Evolutionary conservation across 2,797 vertebrate genomes (phyloP).

Genomic region (Rhinella marina): DNA sequence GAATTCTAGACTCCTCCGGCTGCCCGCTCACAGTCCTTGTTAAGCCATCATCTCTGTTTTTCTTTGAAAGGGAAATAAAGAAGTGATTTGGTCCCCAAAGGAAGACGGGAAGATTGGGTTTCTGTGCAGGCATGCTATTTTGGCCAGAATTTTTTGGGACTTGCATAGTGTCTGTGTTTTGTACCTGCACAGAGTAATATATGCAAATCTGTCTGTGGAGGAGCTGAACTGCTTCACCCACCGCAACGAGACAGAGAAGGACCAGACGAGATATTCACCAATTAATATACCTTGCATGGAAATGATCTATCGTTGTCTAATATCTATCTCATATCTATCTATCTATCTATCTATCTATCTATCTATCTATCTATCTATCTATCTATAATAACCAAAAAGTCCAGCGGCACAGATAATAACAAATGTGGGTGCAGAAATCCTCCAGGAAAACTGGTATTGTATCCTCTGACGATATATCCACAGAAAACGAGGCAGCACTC

Average conservation of each 20-base stretch:
- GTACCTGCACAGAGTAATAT: constrained; percentile 39
- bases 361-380: constrained; percentile 6
- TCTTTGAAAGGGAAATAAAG: constrained; percentile 49
- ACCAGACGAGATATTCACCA: background rate
- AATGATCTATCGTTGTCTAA: background rate
- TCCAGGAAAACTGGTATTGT: too few relatives aligned
- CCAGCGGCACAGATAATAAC: too few relatives aligned
- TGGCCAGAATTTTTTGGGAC: constrained; percentile 52
- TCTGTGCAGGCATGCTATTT: constrained; percentile 18
- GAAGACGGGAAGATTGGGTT: constrained; percentile 5
- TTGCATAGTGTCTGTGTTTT: constrained; percentile 51
- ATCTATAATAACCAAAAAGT: too few relatives aligned
- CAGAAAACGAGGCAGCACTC: too few relatives aligned
- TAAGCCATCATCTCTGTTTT: constrained; percentile 59
- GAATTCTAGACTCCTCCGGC: constrained; percentile 37
- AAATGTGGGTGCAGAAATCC: too few relatives aligned
- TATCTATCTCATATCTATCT: background rate
- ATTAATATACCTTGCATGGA: background rate
- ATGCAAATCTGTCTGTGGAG: background rate
- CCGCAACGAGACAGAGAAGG: background rate
- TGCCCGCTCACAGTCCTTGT: constrained; percentile 40
- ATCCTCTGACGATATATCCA: too few relatives aligned
- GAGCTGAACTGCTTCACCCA: background rate
- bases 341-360: background rate
- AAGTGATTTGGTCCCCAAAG: constrained; percentile 26